These are phyloP conservation scores for Chelonus insularis DNA, from an alignment of 1,140 invertebrate species.

Conservation along the genomic window DNA sequence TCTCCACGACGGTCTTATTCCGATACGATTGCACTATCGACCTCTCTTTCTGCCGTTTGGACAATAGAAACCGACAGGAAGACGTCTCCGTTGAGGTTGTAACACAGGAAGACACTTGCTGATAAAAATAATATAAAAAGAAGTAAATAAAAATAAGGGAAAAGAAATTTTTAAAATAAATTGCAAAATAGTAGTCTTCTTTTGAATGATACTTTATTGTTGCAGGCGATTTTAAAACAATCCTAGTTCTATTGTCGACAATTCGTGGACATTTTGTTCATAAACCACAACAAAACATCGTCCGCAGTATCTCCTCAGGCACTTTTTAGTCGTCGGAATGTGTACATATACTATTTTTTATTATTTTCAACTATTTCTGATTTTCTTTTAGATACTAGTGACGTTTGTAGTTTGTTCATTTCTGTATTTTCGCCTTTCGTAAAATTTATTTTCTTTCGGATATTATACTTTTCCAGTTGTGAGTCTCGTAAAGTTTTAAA, in stretches of 20 bases:
- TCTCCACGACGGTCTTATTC: conserved; percentile 20
- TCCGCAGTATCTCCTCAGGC: too few relatives aligned
- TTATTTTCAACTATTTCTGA: too few relatives aligned
- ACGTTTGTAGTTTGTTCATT: not conserved
- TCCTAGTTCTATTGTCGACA: too few relatives aligned
- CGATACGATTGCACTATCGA: conserved; percentile 28
- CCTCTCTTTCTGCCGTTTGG: conserved; percentile 3
- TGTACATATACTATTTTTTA: too few relatives aligned
- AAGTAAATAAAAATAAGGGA: not conserved
- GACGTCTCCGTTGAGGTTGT: not conserved
- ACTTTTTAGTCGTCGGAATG: too few relatives aligned
- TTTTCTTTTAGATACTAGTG: too few relatives aligned
- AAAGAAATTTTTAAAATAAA: too few relatives aligned
- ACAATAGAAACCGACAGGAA: conserved; percentile 16
- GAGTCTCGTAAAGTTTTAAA: conserved; percentile 30
- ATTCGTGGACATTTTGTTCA: too few relatives aligned
- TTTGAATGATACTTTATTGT: too few relatives aligned
- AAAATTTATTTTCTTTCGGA: not conserved
- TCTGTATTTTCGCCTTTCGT: not conserved
- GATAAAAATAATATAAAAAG: conserved; percentile 4
- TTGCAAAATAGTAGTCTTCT: too few relatives aligned
- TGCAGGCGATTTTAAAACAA: too few relatives aligned
- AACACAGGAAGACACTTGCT: not conserved
- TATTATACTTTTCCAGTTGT: conserved; percentile 4
- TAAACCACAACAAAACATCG: too few relatives aligned